Evolutionary conservation across 2,113 vertebrate species (phyloP).

Genomic region (Scartelaos histophorus): DNA sequence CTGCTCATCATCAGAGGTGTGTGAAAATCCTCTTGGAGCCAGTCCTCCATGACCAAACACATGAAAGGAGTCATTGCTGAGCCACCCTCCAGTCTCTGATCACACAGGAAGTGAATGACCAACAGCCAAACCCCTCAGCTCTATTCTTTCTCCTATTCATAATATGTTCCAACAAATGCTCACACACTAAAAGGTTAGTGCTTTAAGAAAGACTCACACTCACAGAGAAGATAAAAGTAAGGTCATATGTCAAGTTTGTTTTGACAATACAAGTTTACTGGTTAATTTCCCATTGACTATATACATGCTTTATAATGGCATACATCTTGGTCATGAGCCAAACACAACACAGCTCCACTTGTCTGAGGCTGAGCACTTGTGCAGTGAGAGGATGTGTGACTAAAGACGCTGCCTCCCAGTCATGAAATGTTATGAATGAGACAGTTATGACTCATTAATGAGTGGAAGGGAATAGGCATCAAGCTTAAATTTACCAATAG

Average conservation of each 20-base stretch:
- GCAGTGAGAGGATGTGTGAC: background rate
- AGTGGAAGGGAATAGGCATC: slow-evolving; percentile 3
- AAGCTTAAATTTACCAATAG: background rate
- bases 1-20: slow-evolving; percentile 20
- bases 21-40: slow-evolving; percentile 5
- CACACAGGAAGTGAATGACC: slow-evolving; percentile 60
- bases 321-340: background rate
- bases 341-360: background rate
- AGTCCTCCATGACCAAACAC: slow-evolving; percentile 33
- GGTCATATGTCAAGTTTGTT: no score
- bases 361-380: background rate
- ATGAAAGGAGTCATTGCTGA: slow-evolving; percentile 26
- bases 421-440: slow-evolving; percentile 6
- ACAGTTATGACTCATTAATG: slow-evolving; percentile 16
- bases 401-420: background rate
- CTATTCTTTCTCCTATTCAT: background rate
- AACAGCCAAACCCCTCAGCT: slow-evolving; percentile 46
- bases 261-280: background rate
- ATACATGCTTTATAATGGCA: background rate
- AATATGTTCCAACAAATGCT: background rate
- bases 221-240: background rate
- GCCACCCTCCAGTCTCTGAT: slow-evolving; percentile 44
- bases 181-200: slow-evolving; percentile 5
- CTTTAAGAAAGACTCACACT: slow-evolving; percentile 45
- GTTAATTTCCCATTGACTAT: background rate